Conservation (phyloP, 2,113 vertebrate species). For the Chroicocephalus ridibundus region DNA sequence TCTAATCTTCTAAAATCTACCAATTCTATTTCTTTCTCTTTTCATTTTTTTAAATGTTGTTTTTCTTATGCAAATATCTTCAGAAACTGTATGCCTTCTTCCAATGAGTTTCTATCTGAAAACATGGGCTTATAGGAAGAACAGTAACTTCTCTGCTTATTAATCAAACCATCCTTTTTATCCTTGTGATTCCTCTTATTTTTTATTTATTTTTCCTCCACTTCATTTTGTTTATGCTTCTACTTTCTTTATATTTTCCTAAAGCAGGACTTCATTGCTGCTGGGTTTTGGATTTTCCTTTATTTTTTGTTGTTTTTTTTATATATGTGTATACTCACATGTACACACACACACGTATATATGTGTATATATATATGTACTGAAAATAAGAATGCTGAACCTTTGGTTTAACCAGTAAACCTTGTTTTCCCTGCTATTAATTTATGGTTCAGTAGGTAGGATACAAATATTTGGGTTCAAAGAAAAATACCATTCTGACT, state of each 20-base stretch:
- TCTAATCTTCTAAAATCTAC: not conserved
- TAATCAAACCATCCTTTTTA: not conserved
- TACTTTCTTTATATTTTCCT: not conserved
- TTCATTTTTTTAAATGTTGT: not conserved
- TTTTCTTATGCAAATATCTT: not conserved
- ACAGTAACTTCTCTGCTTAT: not conserved
- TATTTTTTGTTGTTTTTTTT: not conserved
- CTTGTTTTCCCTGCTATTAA: not conserved
- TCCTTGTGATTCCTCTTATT: not conserved
- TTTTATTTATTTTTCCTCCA: not conserved
- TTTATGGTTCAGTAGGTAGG: not conserved
- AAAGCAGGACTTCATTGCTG: not conserved
- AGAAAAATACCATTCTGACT: not conserved
- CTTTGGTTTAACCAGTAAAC: not conserved
- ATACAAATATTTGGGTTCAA: not conserved
- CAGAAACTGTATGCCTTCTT: not conserved
- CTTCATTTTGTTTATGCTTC: not conserved
- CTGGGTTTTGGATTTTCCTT: not conserved
- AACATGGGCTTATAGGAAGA: not conserved
- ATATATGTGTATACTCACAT: rapidly evolving
- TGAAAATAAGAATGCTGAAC: not conserved
- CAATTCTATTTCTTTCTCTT: not conserved
- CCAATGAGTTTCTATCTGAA: not conserved
- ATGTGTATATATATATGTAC: not conserved
- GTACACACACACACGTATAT: rapidly evolving